Evolutionary conservation across 2,888 invertebrate species (phyloP).

Genomic region (Polyommatus iphigenia): DNA sequence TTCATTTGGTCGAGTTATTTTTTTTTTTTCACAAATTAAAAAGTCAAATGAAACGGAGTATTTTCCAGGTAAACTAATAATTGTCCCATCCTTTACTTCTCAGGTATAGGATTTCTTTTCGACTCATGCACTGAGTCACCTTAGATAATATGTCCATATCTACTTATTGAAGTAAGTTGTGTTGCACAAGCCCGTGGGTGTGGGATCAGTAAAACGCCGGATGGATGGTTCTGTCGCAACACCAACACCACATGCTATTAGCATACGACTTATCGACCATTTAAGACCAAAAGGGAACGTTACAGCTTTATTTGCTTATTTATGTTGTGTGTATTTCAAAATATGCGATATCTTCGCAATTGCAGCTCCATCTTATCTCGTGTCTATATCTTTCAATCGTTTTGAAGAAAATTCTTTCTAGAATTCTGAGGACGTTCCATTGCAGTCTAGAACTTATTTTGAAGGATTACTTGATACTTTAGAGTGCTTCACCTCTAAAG

Average conservation of each 20-base stretch:
- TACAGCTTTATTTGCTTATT: slow-evolving; percentile 21
- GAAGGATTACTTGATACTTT: background rate
- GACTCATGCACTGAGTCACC: background rate
- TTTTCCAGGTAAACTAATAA: background rate
- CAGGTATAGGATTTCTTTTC: background rate
- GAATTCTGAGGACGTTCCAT: background rate
- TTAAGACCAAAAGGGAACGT: slow-evolving; percentile 9
- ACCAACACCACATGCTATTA: slow-evolving; percentile 35
- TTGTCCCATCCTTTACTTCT: background rate
- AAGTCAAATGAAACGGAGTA: background rate
- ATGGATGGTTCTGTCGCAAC: slow-evolving; percentile 45
- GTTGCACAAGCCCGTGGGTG: slow-evolving; percentile 34
- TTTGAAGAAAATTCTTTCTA: background rate
- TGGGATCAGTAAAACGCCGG: slow-evolving; percentile 47
- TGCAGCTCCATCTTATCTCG: background rate
- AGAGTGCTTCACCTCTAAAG: background rate
- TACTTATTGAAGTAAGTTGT: background rate
- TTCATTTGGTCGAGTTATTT: background rate
- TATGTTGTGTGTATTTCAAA: background rate
- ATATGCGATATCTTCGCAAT: background rate
- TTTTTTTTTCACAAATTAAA: background rate
- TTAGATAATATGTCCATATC: background rate
- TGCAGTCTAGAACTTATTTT: background rate
- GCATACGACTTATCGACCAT: slow-evolving; percentile 6
- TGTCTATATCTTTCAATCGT: background rate